These are phyloP conservation scores for Melanerpes formicivorus DNA, from an alignment of 2,113 vertebrate genomes.

Conservation along the genomic window DNA sequence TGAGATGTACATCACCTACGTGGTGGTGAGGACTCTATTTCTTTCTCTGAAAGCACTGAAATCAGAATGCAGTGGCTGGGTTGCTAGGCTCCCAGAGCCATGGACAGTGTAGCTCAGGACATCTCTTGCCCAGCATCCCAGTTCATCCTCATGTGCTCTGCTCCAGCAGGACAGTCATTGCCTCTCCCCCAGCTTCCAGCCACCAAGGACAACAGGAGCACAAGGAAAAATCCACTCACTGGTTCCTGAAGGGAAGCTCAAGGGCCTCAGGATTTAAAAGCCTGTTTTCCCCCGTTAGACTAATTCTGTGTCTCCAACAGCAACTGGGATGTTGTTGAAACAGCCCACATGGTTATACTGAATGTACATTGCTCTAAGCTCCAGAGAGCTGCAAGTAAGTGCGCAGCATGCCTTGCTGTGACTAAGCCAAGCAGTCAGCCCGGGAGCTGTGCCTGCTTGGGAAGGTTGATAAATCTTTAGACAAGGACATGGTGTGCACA, in stretches of 20 bases:
- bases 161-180: background rate
- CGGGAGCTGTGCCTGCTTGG: background rate
- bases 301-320: background rate
- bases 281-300: background rate
- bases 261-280: background rate
- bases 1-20: accelerated
- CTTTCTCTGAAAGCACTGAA: background rate
- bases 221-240: background rate
- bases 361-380: background rate
- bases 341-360: background rate
- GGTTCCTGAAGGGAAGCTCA: background rate
- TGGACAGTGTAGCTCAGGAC: background rate
- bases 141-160: accelerated
- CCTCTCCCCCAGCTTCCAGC: background rate
- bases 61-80: background rate
- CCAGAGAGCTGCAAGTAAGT: background rate
- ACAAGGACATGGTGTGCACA: background rate
- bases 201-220: background rate
- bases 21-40: background rate
- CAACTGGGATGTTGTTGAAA: background rate
- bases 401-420: background rate
- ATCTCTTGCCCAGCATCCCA: accelerated
- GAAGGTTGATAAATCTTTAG: background rate
- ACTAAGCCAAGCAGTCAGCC: background rate
- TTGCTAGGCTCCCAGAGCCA: background rate